Base-by-base conservation (phyloP, 2,888 invertebrate species). In the Hedya salicella region DNA sequence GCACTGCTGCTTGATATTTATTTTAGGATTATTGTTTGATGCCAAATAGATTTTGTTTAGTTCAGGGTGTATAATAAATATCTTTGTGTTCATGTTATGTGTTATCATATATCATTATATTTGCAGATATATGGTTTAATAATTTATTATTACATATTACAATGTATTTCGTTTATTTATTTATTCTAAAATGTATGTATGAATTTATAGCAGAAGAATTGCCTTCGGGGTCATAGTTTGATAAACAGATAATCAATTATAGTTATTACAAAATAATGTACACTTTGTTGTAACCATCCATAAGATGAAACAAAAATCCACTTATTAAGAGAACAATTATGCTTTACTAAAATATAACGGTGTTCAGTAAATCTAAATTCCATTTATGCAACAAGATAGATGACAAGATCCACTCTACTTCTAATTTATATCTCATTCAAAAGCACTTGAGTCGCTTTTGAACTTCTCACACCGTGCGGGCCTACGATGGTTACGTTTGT, bases 31-130 rank as follows among this genome's bases (percentile, higher is more conserved):
- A 25, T 52, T 40, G 5, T 5, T 44, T 42, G 32, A 6, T 46
- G 46, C 48, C 59, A 59, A 59, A 44, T 59, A 59, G 9, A 46
- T 36, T 5, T 46, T 13, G 36, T 42, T 25, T 25, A 25, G 25
- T 25, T 6, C 6, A 6, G 6, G 14, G 14, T 32, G 32, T 25
- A 25, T 21, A 40, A 21, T 54, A 9, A 14, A 16, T 42, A 16
- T 16, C 21, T 16, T 16, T 42, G 8, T 42, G 14, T 42, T 14
- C n/a, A n/a, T 42, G 44, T 25, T 46, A 17, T 17, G n/a, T 46
- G 32, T 16, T 16, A 25, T 25, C 0, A 25, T 25, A n/a, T 25
- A 25, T 25, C 25, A 25, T n/a, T n/a, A n/a, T n/a, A n/a, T n/a
- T n/a, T n/a, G n/a, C n/a, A n/a, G n/a, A n/a, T n/a, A n/a, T n/a